Evolutionary conservation across 1,140 invertebrate species (phyloP).

Genomic region (Drosophila gunungcola): DNA sequence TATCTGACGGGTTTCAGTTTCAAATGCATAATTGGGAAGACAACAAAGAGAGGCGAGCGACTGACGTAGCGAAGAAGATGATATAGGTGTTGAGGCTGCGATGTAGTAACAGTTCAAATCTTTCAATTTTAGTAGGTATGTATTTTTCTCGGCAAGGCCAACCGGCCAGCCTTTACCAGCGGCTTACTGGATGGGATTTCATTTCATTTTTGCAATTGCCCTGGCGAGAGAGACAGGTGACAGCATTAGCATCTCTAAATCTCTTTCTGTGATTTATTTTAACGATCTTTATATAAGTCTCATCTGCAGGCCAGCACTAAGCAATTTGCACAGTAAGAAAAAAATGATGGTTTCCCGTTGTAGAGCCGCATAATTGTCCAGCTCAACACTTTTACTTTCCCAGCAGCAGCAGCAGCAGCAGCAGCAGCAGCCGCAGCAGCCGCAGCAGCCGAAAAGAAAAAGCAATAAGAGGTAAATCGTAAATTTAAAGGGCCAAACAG

Average conservation of each 20-base stretch:
- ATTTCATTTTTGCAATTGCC: constrained; percentile 45
- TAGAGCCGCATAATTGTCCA: constrained; percentile 66
- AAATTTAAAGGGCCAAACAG: constrained; percentile 59
- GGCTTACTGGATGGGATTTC: constrained; percentile 35
- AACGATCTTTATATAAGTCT: constrained; percentile 67
- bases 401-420: constrained; percentile 19
- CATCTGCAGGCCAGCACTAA: constrained; percentile 61
- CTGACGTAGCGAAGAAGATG: constrained; percentile 24
- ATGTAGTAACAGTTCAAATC: constrained; percentile 75
- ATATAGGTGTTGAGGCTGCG: constrained; percentile 67
- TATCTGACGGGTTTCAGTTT: constrained; percentile 48
- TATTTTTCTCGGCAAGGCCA: constrained; percentile 72
- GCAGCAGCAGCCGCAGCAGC: constrained; percentile 17
- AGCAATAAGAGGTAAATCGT: constrained; percentile 19
- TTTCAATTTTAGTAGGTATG: constrained; percentile 43
- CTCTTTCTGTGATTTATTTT: constrained; percentile 72
- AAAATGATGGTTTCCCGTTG: constrained; percentile 63
- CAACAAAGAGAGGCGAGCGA: constrained; percentile 16
- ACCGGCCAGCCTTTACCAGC: constrained; percentile 40
- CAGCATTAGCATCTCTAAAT: constrained; percentile 42
- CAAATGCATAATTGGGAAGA: constrained; percentile 59
- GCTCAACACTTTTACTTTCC: constrained; percentile 77
- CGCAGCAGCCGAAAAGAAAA: constrained; percentile 21
- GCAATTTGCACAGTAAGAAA: constrained; percentile 58
- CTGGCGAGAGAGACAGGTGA: constrained; percentile 15